These are phyloP conservation scores for Scomber scombrus DNA, from an alignment of 2,113 vertebrate species.

Conservation along the genomic window DNA sequence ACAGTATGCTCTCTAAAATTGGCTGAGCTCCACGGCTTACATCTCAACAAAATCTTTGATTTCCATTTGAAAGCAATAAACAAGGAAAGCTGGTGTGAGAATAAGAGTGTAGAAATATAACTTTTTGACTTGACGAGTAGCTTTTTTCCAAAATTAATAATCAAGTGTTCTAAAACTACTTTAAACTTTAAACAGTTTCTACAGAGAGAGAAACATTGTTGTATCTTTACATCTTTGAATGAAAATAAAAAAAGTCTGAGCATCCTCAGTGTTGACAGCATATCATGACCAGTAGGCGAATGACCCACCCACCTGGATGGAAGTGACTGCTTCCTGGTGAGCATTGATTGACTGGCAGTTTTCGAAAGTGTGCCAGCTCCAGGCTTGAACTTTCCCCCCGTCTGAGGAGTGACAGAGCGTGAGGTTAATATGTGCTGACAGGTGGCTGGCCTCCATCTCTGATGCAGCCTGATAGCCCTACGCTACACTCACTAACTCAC, in stretches of 20 bases:
- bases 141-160: constrained; percentile 56
- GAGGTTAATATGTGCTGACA: constrained; percentile 71
- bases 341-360: constrained; percentile 85
- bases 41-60: constrained; percentile 71
- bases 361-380: constrained; percentile 85
- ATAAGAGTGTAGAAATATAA: constrained; percentile 34
- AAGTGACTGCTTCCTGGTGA: constrained; percentile 84
- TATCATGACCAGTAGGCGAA: constrained; percentile 10
- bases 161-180: constrained; percentile 43
- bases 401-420: constrained; percentile 79
- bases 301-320: constrained; percentile 82
- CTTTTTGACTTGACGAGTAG: constrained; percentile 33
- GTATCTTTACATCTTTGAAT: background rate
- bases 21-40: constrained; percentile 45
- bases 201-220: constrained; percentile 14
- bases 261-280: constrained; percentile 13
- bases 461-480: constrained; percentile 39
- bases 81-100: constrained; percentile 38
- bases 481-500: constrained; percentile 33
- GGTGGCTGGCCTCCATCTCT: constrained; percentile 59
- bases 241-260: constrained; percentile 44
- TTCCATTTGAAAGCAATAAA: constrained; percentile 70
- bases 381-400: constrained; percentile 87
- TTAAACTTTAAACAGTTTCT: constrained; percentile 23
- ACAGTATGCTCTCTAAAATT: constrained; percentile 61